These are phyloP conservation scores for Sigmodon hispidus DNA, from an alignment of 2,113 vertebrate genomes.

Conservation along the genomic window DNA sequence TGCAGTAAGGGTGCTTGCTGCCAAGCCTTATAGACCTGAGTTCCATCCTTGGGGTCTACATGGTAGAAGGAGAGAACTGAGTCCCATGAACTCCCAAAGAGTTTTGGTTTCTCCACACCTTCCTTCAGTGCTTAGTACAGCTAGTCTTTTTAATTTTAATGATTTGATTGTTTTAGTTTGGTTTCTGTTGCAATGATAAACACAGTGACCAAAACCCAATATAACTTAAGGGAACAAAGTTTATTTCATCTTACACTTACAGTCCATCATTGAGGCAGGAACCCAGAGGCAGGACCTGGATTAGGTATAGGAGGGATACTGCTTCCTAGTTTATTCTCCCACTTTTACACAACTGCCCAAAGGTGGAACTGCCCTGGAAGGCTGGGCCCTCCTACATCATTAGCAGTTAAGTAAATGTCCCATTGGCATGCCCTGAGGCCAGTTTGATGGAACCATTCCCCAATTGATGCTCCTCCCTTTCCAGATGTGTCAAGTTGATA, in stretches of 20 bases:
- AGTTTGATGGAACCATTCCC: neutral
- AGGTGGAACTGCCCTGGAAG: neutral
- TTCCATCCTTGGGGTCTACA: neutral
- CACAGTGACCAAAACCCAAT: neutral
- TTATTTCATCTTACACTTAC: neutral
- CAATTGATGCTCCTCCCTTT: neutral
- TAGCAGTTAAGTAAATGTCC: neutral
- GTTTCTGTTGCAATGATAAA: neutral
- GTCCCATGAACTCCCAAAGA: neutral
- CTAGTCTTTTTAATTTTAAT: slow-evolving; percentile 23
- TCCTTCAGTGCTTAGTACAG: neutral
- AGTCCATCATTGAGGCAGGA: neutral
- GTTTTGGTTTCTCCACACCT: neutral
- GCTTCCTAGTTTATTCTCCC: neutral
- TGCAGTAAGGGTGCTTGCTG: neutral
- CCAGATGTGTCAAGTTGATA: neutral
- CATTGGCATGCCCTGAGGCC: neutral
- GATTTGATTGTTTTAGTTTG: neutral
- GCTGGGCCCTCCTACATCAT: neutral
- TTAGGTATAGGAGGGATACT: neutral
- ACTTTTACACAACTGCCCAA: neutral
- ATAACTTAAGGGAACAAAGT: neutral
- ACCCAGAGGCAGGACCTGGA: neutral
- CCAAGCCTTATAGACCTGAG: neutral
- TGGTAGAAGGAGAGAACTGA: neutral